Evolutionary conservation across 2,888 invertebrate genomes (phyloP).

Genomic region (Amphimallon solstitiale): DNA sequence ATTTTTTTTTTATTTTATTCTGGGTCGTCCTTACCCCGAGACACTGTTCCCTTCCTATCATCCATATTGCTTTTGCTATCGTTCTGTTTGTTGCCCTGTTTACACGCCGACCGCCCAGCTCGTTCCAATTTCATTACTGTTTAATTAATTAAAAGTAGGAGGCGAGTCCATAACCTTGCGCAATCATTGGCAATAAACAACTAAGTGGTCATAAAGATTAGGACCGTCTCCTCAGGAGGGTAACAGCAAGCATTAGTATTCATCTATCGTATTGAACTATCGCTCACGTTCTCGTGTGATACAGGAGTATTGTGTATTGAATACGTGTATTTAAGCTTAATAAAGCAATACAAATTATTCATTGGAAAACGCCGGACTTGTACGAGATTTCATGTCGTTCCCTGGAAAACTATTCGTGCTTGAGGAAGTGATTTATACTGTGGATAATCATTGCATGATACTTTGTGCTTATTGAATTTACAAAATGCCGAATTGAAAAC

Average conservation of each 20-base stretch:
- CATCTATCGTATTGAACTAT: constrained; percentile 52
- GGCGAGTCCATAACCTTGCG: constrained; percentile 4
- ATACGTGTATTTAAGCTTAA: no score
- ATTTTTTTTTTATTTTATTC: constrained; percentile 32
- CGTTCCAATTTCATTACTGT: constrained; percentile 23
- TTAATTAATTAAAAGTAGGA: constrained; percentile 26
- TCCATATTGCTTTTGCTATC: background rate
- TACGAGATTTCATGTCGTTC: no score
- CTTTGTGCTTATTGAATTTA: no score
- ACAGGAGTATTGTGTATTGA: no score
- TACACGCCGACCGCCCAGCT: background rate
- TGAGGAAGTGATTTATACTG: no score
- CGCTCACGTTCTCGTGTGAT: constrained; percentile 14
- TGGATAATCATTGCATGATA: no score
- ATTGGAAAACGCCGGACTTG: no score
- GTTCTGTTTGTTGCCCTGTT: background rate
- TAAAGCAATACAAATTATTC: no score
- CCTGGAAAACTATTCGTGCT: no score
- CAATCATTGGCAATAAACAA: constrained; percentile 42
- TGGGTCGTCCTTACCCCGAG: constrained; percentile 7
- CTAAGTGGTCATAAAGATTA: constrained; percentile 42
- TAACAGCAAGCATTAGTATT: constrained; percentile 59
- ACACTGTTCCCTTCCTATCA: background rate
- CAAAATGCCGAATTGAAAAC: no score
- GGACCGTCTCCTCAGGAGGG: constrained; percentile 1